Evolutionary conservation across 1,140 invertebrate species (phyloP).

Genomic region (Drosophila dunni): DNA sequence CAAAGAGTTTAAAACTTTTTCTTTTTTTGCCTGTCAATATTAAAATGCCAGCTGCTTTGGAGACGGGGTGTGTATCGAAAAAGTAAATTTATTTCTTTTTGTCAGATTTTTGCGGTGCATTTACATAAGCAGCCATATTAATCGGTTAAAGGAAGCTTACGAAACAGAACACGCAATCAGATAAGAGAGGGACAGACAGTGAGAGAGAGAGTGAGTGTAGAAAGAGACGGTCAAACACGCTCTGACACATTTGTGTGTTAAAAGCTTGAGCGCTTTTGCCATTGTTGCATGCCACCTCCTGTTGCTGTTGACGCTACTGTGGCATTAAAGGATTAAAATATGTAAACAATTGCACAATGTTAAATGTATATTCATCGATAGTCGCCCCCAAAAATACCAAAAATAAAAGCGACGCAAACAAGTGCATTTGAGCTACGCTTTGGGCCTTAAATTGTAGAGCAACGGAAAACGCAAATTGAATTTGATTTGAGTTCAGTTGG

Average conservation of each 20-base stretch:
- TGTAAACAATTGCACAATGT: slow-evolving; percentile 33
- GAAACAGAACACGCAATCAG: not conserved
- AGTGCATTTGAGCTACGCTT: not conserved
- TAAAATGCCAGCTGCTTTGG: not conserved
- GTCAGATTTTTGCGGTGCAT: not conserved
- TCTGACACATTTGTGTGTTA: slow-evolving; percentile 36
- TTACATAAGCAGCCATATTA: not conserved
- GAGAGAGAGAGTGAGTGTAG: not conserved
- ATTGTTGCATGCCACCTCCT: slow-evolving; percentile 1
- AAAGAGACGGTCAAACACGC: slow-evolving; percentile 1
- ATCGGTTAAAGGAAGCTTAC: slow-evolving; percentile 3
- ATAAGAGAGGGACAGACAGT: not conserved
- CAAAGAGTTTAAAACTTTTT: not conserved
- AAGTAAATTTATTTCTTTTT: not conserved
- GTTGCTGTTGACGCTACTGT: slow-evolving; percentile 12
- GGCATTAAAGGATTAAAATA: slow-evolving; percentile 57
- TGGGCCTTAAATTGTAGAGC: slow-evolving; percentile 8
- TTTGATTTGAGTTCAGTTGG: not conserved
- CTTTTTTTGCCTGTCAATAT: not conserved
- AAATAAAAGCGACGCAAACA: not conserved
- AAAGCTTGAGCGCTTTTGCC: slow-evolving; percentile 19
- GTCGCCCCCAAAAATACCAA: not conserved
- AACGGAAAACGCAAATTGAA: slow-evolving; percentile 2
- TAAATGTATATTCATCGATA: slow-evolving; percentile 23
- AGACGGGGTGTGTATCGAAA: not conserved